phyloP scores from a whole-genome alignment of 2,797 vertebrate genomes.

The Enteromius unitaeniatus region DNA sequence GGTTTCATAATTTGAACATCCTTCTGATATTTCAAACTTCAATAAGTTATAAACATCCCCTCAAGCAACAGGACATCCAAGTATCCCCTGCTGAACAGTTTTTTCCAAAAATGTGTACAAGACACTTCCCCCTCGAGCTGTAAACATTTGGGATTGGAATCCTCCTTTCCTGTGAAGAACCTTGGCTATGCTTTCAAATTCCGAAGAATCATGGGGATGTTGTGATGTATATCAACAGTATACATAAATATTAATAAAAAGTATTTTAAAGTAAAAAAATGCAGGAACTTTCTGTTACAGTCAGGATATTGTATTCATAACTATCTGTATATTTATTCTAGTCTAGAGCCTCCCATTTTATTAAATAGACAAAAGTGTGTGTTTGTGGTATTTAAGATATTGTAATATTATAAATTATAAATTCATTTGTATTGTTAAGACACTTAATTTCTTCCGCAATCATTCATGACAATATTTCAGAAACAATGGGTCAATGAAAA shows the following conservation, averaged over 20 bases:
- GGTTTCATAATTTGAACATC: background rate
- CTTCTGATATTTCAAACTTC: slow-evolving; percentile 16
- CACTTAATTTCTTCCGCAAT: background rate
- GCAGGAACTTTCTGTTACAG: background rate
- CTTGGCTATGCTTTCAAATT: slow-evolving; percentile 16
- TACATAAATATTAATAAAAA: background rate
- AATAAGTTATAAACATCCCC: background rate
- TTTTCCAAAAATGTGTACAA: slow-evolving; percentile 33
- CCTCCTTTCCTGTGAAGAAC: slow-evolving; percentile 47
- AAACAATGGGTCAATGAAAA: slow-evolving; percentile 2
- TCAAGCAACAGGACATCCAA: background rate
- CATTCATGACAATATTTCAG: slow-evolving; percentile 7
- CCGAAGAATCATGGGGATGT: background rate
- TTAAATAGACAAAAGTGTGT: background rate
- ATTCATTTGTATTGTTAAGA: background rate
- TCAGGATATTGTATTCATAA: background rate
- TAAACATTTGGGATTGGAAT: slow-evolving; percentile 26
- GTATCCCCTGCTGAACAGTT: background rate
- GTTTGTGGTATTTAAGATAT: background rate
- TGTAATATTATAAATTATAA: background rate
- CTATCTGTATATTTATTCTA: background rate
- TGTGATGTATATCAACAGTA: background rate
- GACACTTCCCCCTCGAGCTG: slow-evolving; percentile 37
- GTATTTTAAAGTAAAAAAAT: background rate
- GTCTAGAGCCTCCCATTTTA: background rate